Conservation (phyloP, 2,113 vertebrate genomes). For the Trichomycterus rosablanca region DNA sequence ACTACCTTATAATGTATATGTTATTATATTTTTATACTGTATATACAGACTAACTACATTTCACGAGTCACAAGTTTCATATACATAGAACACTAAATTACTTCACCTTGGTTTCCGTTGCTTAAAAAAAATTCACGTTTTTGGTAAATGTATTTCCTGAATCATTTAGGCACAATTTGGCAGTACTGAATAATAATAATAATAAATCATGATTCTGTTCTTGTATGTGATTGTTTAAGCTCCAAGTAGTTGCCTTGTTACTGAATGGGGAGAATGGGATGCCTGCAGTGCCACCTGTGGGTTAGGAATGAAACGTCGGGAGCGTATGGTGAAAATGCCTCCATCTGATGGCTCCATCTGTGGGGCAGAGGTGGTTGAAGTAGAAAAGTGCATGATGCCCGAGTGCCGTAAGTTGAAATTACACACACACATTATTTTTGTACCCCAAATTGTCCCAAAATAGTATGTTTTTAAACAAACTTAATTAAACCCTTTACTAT, state of each 20-base stretch:
- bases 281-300: conserved; percentile 95
- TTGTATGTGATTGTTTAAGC: conserved; percentile 57
- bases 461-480: no score
- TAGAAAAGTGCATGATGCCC: conserved; percentile 98
- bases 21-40: no score
- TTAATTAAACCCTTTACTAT: no score
- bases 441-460: no score
- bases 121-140: no score
- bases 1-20: no score
- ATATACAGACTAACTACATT: no score
- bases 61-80: no score
- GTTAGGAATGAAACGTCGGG: conserved; percentile 83
- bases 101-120: no score
- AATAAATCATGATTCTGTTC: neutral
- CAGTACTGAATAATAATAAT: neutral
- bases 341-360: conserved; percentile 91
- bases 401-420: conserved; percentile 84
- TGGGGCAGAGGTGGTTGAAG: conserved; percentile 84
- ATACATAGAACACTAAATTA: no score
- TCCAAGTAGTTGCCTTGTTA: conserved; percentile 90
- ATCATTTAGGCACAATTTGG: no score
- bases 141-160: no score
- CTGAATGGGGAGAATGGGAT: conserved; percentile 96
- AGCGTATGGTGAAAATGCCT: conserved; percentile 93
- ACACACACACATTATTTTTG: neutral